phyloP scores from a whole-genome alignment of 1,140 invertebrate genomes.

The Camponotus pennsylvanicus region DNA sequence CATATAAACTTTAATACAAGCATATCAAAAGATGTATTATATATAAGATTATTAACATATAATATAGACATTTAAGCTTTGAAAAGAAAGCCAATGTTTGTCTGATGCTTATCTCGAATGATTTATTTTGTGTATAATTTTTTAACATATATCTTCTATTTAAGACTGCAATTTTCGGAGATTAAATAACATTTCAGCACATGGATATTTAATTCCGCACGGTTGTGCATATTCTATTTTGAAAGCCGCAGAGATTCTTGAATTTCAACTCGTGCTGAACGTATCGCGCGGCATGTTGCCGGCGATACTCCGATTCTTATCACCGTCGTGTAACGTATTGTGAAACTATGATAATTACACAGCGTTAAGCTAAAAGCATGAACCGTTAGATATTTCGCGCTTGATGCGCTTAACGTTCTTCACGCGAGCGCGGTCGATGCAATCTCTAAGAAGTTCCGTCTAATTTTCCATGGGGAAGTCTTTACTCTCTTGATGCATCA shows the following conservation, averaged over 20 bases:
- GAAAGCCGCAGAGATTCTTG: constrained; percentile 39
- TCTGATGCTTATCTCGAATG: background rate
- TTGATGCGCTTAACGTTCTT: constrained; percentile 49
- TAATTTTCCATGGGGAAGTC: constrained; percentile 36
- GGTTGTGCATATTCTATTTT: constrained; percentile 20
- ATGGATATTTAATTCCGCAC: constrained; percentile 23
- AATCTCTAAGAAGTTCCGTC: constrained; percentile 38
- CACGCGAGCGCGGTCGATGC: constrained; percentile 35
- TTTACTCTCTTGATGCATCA: constrained; percentile 37
- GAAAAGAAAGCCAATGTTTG: background rate
- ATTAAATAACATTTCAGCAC: constrained; percentile 4
- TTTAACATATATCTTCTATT: background rate
- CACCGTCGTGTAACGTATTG: constrained; percentile 52
- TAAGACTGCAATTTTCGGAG: background rate
- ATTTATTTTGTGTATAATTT: background rate
- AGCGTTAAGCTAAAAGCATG: constrained; percentile 43
- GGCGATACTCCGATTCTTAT: constrained; percentile 48
- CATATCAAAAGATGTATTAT: background rate
- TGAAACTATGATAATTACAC: constrained; percentile 62
- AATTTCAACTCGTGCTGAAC: constrained; percentile 42
- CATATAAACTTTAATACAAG: background rate
- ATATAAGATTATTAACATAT: constrained; percentile 7
- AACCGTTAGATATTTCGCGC: constrained; percentile 51
- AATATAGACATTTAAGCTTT: constrained; percentile 5
- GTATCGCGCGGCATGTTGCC: constrained; percentile 47